Evolutionary conservation across 2,113 vertebrate genomes (phyloP).

Genomic region (Toxotes chatareus): DNA sequence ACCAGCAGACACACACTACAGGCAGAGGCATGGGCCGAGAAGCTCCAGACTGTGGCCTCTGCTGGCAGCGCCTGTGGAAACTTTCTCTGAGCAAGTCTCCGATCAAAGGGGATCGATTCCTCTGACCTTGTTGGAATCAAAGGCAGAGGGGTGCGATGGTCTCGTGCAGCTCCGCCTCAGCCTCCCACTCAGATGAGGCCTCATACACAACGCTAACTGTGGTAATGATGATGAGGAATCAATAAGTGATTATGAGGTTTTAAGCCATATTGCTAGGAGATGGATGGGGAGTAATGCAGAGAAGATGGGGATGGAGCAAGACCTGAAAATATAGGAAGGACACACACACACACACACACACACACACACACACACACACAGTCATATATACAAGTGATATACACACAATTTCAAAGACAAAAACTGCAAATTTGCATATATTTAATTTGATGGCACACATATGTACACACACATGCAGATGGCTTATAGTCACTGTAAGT

Average conservation of each 20-base stretch:
- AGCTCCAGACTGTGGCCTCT: slow-evolving; percentile 33
- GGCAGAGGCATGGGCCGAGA: not conserved
- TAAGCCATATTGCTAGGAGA: slow-evolving; percentile 43
- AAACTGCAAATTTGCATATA: not conserved
- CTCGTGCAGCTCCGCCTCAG: slow-evolving; percentile 32
- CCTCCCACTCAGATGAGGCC: slow-evolving; percentile 29
- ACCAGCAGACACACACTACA: not conserved
- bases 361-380: not conserved
- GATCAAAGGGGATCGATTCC: slow-evolving; percentile 69
- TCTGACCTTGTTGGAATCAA: slow-evolving; percentile 76
- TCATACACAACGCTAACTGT: slow-evolving; percentile 33
- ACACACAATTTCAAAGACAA: not conserved
- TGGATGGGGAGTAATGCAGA: slow-evolving; percentile 21
- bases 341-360: not conserved
- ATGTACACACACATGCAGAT: not conserved
- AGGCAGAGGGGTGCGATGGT: slow-evolving; percentile 31
- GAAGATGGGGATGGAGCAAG: slow-evolving; percentile 19
- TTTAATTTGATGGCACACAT: slow-evolving; percentile 7
- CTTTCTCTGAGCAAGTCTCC: slow-evolving; percentile 53
- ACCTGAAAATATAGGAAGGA: slow-evolving; percentile 1
- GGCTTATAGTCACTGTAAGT: not conserved
- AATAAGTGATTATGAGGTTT: slow-evolving; percentile 64
- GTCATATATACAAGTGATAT: not conserved
- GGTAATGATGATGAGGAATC: slow-evolving; percentile 68
- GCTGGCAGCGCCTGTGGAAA: slow-evolving; percentile 43